These are phyloP conservation scores for Lasioglossum zephyrum DNA, from an alignment of 2,888 invertebrate species.

Conservation along the genomic window DNA sequence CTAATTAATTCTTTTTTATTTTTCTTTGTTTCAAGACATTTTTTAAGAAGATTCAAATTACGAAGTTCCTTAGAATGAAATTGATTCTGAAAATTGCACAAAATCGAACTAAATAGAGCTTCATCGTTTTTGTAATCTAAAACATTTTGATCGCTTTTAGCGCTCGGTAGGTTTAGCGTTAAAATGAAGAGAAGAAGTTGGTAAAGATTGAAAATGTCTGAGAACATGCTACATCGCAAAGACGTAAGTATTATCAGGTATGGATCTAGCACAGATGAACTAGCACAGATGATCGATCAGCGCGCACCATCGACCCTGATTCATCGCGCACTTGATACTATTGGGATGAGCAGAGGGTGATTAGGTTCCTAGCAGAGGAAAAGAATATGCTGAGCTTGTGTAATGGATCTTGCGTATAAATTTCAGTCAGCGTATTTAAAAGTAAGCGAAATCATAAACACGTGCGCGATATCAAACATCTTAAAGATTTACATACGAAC, in stretches of 20 bases:
- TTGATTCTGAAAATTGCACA: too few relatives aligned
- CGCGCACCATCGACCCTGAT: conserved; percentile 30
- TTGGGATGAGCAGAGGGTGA: conserved; percentile 30
- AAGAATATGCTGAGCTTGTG: conserved; percentile 33
- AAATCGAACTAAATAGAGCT: too few relatives aligned
- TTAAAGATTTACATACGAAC: conserved; percentile 83
- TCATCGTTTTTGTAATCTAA: too few relatives aligned
- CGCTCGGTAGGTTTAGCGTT: too few relatives aligned
- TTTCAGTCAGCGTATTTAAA: conserved; percentile 28
- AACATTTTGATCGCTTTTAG: too few relatives aligned
- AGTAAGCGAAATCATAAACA: conserved; percentile 11
- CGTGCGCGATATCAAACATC: not conserved
- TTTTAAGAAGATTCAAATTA: too few relatives aligned
- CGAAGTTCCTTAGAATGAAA: too few relatives aligned
- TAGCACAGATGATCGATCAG: not conserved
- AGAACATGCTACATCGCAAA: not conserved
- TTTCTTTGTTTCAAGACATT: not conserved
- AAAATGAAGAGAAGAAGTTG: too few relatives aligned
- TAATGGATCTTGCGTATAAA: conserved; percentile 8
- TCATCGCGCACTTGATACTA: conserved; percentile 30
- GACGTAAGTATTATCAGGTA: not conserved
- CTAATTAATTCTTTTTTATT: not conserved
- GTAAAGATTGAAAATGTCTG: not conserved
- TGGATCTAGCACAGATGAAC: not conserved
- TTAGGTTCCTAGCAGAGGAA: conserved; percentile 22